Base-by-base conservation (phyloP, 2,797 vertebrate species). In the Florisuga fusca region DNA sequence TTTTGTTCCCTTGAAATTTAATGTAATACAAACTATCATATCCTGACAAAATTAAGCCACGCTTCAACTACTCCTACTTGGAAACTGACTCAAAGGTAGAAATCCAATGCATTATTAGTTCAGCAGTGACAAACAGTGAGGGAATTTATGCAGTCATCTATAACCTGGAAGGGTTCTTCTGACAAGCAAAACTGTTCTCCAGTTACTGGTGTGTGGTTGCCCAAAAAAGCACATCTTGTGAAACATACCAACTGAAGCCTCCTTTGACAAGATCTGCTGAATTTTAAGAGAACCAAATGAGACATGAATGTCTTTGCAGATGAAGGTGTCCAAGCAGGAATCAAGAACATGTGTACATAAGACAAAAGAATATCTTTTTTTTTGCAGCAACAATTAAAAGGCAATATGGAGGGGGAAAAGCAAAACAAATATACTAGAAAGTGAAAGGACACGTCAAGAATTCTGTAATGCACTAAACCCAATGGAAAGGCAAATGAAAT, bases 81-180 rank as follows among this genome's bases (percentile, higher is more conserved):
- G 34, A 94, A 97, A 69, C 53, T 84, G 51, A 87, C 69, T 90
- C 54, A 82, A 95, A 78, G 31, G 38, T 61, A 78, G 66, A 94
- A 93, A 82, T 84, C 92, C 93, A 94, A 89, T 58, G 41, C 87
- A 82, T 75, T 95, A 87, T 88, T 93, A 95, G 85, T 90, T 86
- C 54, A 87, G 71, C 36, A 68, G 33, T 15, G 7, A 95, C 68
- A 93, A 94, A 79, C 34, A 89, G 54, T 54, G 83, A 66, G 36
- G 92, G 50, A 96, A 87, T 93, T 85, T 54, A 76, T 74, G 89
- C 36, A 79, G 54, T 77, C 83, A 93, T 84, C 62, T 50, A 91
- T 36, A 92, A 78, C 43, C 41, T 74, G 17, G 77, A 89, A 94
- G 12, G 21, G 27, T 54, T 80, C 59, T 94, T 90, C 54, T 81